phyloP scores from a whole-genome alignment of 30 jellyfish, hydroid and myxozoan species.

The Cassiopea andromeda region DNA sequence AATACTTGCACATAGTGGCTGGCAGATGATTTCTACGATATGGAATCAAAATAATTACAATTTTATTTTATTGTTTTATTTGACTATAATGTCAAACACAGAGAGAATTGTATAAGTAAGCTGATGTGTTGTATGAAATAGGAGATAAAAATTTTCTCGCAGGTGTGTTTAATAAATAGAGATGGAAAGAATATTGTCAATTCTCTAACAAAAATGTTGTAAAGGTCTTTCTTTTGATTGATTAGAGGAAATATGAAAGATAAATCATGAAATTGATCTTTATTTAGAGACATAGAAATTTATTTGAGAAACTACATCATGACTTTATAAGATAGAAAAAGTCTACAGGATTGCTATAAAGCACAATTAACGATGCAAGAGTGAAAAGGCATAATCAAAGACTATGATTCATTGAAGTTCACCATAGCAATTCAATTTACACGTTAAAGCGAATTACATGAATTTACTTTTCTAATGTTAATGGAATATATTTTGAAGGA shows the following conservation, averaged over 20 bases:
- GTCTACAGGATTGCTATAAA: not conserved
- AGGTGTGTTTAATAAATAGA: not conserved
- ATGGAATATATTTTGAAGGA: not conserved
- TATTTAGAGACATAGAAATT: not conserved
- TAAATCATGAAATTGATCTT: not conserved
- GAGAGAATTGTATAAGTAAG: not conserved
- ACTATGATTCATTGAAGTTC: not conserved
- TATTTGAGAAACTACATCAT: not conserved
- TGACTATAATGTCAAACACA: not conserved
- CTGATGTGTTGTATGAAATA: not conserved
- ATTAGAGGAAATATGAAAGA: not conserved
- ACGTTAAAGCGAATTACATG: not conserved
- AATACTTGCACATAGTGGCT: not conserved
- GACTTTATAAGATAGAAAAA: not conserved
- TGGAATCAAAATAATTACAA: not conserved
- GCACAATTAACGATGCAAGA: not conserved
- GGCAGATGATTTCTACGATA: slow-evolving; percentile 6
- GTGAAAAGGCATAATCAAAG: not conserved
- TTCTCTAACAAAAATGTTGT: not conserved
- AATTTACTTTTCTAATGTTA: not conserved
- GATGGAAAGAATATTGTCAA: not conserved
- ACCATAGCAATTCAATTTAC: not conserved
- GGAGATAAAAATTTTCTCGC: slow-evolving; percentile 4
- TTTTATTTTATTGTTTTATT: not conserved
- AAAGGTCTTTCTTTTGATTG: not conserved